Evolutionary conservation across 2,888 invertebrate species (phyloP).

Genomic region (Trichogramma dendrolimi): DNA sequence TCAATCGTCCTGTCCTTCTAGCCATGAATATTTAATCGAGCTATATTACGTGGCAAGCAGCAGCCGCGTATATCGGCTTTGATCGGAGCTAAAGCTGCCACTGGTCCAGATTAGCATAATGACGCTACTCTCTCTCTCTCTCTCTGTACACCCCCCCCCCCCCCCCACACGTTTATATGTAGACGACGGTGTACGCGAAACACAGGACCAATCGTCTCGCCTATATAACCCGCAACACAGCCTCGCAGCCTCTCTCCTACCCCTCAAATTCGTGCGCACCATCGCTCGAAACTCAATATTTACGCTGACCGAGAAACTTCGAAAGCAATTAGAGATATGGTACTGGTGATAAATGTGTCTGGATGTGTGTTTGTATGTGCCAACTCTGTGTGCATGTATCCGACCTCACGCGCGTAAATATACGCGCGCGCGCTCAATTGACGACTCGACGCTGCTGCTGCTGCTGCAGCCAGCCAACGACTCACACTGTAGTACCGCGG

Average conservation of each 20-base stretch:
- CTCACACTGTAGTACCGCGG: too few relatives aligned
- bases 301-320: conserved; percentile 37
- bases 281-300: conserved; percentile 42
- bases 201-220: not conserved
- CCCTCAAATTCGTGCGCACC: conserved; percentile 34
- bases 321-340: conserved; percentile 37
- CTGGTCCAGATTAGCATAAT: conserved; percentile 18
- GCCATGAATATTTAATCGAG: conserved; percentile 17
- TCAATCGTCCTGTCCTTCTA: too few relatives aligned
- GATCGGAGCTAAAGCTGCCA: not conserved
- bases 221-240: too few relatives aligned
- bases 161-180: not conserved
- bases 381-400: not conserved
- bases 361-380: conserved; percentile 29
- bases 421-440: not conserved
- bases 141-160: not conserved
- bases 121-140: not conserved
- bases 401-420: not conserved
- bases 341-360: too few relatives aligned
- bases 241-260: not conserved
- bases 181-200: not conserved
- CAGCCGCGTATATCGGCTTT: not conserved
- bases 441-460: not conserved
- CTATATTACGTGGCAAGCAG: too few relatives aligned
- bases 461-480: too few relatives aligned